Percentiles rank a stretch among this genome's conserved stretches.
phyloP scores from a whole-genome alignment of 2,113 vertebrate species.

The Zosterops hypoxanthus region DNA sequence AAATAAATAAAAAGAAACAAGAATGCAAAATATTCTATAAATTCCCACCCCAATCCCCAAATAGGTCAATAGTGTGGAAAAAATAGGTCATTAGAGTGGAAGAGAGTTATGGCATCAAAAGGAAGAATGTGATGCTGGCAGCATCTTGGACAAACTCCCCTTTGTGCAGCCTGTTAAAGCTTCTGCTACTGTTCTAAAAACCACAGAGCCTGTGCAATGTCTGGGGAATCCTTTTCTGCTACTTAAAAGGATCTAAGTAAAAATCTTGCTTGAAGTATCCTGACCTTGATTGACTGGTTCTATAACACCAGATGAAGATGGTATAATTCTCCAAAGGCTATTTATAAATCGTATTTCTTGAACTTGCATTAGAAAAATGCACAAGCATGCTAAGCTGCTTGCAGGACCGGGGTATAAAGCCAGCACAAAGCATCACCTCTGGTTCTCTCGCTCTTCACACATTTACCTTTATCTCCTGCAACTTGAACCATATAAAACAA shows the following conservation, averaged over 20 bases:
- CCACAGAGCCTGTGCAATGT: neutral
- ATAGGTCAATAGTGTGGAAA: neutral
- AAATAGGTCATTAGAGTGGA: neutral
- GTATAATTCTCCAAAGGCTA: neutral
- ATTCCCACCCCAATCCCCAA: neutral
- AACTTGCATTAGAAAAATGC: neutral
- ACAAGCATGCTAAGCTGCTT: neutral
- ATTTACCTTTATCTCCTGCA: neutral
- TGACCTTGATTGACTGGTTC: neutral
- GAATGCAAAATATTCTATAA: neutral
- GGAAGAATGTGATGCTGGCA: neutral
- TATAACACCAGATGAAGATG: neutral
- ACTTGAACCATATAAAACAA: neutral
- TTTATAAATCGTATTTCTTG: constrained; percentile 8
- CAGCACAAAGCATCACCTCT: neutral
- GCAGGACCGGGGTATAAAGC: neutral
- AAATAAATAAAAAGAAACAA: neutral
- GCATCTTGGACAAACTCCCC: neutral
- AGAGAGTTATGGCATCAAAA: neutral
- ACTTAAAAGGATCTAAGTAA: neutral
- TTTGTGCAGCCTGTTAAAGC: neutral
- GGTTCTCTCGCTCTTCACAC: neutral
- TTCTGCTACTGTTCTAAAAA: neutral
- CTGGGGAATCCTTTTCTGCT: neutral
- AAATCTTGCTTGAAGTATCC: neutral